phyloP scores from a whole-genome alignment of 2,797 vertebrate species.

The Thalassophryne amazonica region DNA sequence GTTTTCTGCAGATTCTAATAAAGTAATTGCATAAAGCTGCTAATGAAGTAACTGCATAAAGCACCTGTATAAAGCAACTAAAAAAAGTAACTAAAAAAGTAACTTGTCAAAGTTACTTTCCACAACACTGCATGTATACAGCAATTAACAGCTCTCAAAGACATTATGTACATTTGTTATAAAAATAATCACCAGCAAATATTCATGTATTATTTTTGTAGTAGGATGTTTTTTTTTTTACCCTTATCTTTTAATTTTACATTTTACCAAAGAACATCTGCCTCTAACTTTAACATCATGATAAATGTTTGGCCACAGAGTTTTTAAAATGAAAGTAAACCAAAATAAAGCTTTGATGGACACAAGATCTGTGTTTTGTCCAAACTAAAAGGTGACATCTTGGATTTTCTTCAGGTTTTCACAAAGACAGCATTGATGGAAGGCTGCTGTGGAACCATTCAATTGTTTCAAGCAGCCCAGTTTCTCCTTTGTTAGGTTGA shows the following conservation, averaged over 20 bases:
- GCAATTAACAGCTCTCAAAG: slow-evolving; percentile 68
- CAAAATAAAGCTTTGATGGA: neutral
- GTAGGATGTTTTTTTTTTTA: slow-evolving; percentile 27
- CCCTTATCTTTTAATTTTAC: slow-evolving; percentile 9
- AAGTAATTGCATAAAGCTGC: no score
- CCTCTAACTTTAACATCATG: slow-evolving; percentile 23
- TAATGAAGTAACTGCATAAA: no score
- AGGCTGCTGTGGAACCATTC: slow-evolving; percentile 57
- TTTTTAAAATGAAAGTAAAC: neutral
- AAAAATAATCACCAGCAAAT: slow-evolving; percentile 71
- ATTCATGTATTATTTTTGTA: slow-evolving; percentile 56
- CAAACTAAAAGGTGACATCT: neutral
- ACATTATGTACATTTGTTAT: slow-evolving; percentile 70
- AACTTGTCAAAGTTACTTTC: no score
- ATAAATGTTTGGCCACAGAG: slow-evolving; percentile 21
- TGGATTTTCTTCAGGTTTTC: neutral
- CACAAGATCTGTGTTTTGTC: slow-evolving; percentile 9
- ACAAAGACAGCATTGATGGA: slow-evolving; percentile 7
- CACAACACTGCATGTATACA: no score
- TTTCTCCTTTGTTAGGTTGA: slow-evolving; percentile 50
- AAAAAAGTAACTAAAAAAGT: no score
- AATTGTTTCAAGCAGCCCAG: slow-evolving; percentile 74
- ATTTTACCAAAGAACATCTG: slow-evolving; percentile 42
- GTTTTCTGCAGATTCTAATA: no score
- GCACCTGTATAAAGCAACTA: no score